Evolutionary conservation across 2,888 invertebrate genomes (phyloP), one percentile per base, ranked within the genome.

Genomic region (Podabrus alpinus): DNA sequence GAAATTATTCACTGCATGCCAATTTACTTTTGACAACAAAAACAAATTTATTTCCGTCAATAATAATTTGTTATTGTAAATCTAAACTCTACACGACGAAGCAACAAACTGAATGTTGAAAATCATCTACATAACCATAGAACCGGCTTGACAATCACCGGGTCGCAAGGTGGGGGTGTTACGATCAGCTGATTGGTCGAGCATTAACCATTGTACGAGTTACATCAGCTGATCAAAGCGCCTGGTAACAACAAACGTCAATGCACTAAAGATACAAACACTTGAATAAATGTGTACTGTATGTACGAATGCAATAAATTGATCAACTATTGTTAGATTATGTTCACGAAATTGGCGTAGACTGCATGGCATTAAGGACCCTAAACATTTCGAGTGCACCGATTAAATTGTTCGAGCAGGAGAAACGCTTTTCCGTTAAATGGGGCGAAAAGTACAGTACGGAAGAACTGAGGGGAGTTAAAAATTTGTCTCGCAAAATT

Each of bases 171-270:
- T 17, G 59, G 73, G 72, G 69, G 61, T 72, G 15, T 17, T 45
- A 19, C 15, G 71, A 70, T 69, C 80, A 80, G 80, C 79, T 82
- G 80, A 83, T 83, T 84, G 84, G 84, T 74, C 74, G 79, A 77
- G 73, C 78, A 74, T 80, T 80, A 80, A 82, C 82, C 81, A 82
- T 78, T 81, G 79, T 79, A 80, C 76, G 78, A 77, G 78, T 81
- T 81, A 79, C 80, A 82, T 83, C 84, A 84, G 83, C 81, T 83
- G 83, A 80, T 82, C 77, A 71, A 59, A 77, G 78, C 80, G 80
- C 82, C 77, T 83, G 80, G 83, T 80, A 82, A 83, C 83, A 81
- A 80, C 78, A 67, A 68, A 68, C 67, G 69, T 66, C 68, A 45
- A 66, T 71, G 75, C 64, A 72, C 66, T 21, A 64, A 45, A 19